A percentile compares a stretch with the other conserved stretches of the same genome.
phyloP scores from a whole-genome alignment of 2,113 vertebrate genomes.

The Telmatochromis sp. region DNA sequence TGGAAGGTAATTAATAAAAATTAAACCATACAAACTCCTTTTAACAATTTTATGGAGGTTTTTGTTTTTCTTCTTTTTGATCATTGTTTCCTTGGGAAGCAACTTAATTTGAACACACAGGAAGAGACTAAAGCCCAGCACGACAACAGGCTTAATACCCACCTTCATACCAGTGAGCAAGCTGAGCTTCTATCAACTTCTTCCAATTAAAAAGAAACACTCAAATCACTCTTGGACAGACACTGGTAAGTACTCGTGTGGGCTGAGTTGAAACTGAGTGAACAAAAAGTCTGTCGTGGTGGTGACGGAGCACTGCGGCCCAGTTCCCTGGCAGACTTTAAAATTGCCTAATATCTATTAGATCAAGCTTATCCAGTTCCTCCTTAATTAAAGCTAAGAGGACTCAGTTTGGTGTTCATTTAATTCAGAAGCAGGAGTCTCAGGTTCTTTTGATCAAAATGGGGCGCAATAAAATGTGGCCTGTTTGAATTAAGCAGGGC shows the following conservation, averaged over 20 bases:
- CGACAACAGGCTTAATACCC: slow-evolving; percentile 33
- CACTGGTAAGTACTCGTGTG: slow-evolving; percentile 9
- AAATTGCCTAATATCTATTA: neutral
- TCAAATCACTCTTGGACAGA: neutral
- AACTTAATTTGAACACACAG: neutral
- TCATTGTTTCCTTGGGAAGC: slow-evolving; percentile 3
- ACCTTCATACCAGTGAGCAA: slow-evolving; percentile 13
- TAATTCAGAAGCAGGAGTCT: slow-evolving; percentile 39
- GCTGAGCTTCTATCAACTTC: slow-evolving; percentile 24
- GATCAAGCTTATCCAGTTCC: slow-evolving; percentile 35
- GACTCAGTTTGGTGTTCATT: slow-evolving; percentile 24
- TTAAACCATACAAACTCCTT: neutral
- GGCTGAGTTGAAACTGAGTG: slow-evolving; percentile 26
- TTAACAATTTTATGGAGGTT: neutral
- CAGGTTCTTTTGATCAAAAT: slow-evolving; percentile 35
- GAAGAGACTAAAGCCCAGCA: slow-evolving; percentile 16
- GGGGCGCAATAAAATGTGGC: slow-evolving; percentile 21
- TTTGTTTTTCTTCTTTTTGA: neutral
- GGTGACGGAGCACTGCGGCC: neutral
- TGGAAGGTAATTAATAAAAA: neutral
- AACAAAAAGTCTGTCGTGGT: slow-evolving; percentile 3
- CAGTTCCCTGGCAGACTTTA: neutral
- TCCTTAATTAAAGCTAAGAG: slow-evolving; percentile 37
- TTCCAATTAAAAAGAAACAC: neutral
- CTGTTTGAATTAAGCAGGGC: slow-evolving; percentile 39